Evolutionary conservation across 2,797 vertebrate species (phyloP).

Genomic region (Syncerus caffer): DNA sequence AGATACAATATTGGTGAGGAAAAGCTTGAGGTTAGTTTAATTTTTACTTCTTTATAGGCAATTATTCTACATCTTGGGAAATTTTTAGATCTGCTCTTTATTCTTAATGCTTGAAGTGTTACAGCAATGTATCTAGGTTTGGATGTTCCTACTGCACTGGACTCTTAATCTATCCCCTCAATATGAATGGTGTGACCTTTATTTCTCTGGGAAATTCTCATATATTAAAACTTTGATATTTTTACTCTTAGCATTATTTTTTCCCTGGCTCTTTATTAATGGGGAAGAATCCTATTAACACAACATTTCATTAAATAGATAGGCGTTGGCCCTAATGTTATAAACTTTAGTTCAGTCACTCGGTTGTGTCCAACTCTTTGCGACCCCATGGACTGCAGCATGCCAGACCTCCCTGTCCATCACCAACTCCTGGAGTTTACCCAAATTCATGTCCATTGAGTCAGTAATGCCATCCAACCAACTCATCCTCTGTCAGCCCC

Average conservation of each 20-base stretch:
- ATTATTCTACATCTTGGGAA: neutral
- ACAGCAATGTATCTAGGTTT: neutral
- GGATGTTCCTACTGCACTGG: neutral
- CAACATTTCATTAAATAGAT: neutral
- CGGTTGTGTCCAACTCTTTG: accelerated
- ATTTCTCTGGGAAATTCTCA: slow-evolving; percentile 45
- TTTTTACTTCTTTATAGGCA: neutral
- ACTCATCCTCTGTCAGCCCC: neutral
- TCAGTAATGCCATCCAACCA: neutral
- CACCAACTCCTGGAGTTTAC: neutral
- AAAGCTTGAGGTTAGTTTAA: neutral
- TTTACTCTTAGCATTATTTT: neutral
- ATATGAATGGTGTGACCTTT: slow-evolving; percentile 24
- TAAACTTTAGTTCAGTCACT: neutral
- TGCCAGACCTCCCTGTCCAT: neutral
- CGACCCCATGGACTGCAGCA: neutral
- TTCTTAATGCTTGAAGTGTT: slow-evolving; percentile 21
- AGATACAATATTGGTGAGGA: neutral
- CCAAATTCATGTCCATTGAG: neutral
- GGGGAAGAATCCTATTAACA: neutral
- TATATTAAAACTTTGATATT: slow-evolving; percentile 44
- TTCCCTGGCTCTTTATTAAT: slow-evolving; percentile 12
- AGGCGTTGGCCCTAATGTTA: neutral
- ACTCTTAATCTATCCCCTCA: neutral
- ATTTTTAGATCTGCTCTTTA: neutral